phyloP scores from a whole-genome alignment of 2,113 vertebrate species.

The Hyaena hyaena region DNA sequence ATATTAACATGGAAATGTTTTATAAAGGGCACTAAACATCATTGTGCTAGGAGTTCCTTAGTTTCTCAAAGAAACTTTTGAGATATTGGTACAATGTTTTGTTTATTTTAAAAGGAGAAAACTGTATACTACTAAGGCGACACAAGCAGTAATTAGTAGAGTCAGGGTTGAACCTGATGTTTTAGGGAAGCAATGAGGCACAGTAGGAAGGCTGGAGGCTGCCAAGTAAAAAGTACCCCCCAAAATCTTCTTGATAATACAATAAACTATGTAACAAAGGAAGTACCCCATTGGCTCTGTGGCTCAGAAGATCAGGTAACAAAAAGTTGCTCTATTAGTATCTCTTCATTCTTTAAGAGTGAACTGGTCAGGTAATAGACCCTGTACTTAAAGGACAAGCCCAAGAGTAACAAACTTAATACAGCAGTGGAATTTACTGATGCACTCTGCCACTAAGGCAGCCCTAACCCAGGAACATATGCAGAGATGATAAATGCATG shows the following conservation, averaged over 20 bases:
- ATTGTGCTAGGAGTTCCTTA: neutral
- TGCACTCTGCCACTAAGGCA: slow-evolving; percentile 28
- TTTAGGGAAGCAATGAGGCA: neutral
- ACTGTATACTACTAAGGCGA: neutral
- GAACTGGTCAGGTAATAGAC: slow-evolving; percentile 32
- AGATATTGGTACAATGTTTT: neutral
- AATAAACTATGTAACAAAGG: neutral
- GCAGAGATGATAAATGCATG: slow-evolving; percentile 69
- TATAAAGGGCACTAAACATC: neutral
- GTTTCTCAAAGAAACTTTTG: neutral
- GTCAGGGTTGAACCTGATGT: neutral
- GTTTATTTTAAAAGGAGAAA: slow-evolving; percentile 6
- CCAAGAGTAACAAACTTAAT: slow-evolving; percentile 47
- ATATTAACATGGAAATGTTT: neutral
- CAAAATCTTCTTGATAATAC: neutral
- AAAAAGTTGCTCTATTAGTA: neutral
- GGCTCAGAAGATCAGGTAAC: neutral
- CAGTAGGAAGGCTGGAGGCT: neutral
- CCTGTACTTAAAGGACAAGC: slow-evolving; percentile 21
- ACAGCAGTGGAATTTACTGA: slow-evolving; percentile 62
- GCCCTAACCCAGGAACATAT: slow-evolving; percentile 63
- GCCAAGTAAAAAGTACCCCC: neutral
- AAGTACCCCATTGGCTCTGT: neutral
- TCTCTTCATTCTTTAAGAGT: neutral
- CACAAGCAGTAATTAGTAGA: neutral